Base-by-base conservation (phyloP, 2,888 invertebrate species). In the Euphydryas editha region DNA sequence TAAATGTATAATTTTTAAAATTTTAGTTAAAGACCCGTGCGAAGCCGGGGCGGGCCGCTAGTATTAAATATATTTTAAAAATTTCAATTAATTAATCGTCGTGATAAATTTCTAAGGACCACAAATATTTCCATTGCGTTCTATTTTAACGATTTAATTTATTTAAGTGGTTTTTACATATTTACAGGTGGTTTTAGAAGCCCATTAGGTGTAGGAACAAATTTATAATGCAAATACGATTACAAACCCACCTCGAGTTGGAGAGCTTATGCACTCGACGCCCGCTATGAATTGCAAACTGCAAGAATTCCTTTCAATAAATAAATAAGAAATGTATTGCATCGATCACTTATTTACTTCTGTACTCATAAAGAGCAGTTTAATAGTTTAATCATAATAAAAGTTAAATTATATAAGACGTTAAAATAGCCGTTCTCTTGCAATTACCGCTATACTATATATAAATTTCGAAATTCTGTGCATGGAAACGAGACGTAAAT, bases 211-310 rank as follows among this genome's bases (percentile, higher is more conserved):
- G 85, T 86, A 85, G 83, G 81, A 85, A 87, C 86, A 87, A 87
- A 91, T 91, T 91, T 91, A 90, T 92, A 91, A 92, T 92, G 92
- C 88, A 92, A 92, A 92, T 90, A 90, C 86, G 88, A 92, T 91
- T 91, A 90, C 88, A 82, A 75, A 81, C 82, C 80, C 78, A 80
- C 77, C 78, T 72, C 78, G 81, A 81, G 84, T 80, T 77, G 78
- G 82, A 82, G 75, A 79, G 87, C 89, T 91, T 91, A 92, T 92
- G 91, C 90, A 91, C 86, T 87, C 82, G 73, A 77, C 63, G 42
- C 78, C 69, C 80, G 82, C 85, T 85, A 88, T 88, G 88, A 90
- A 90, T 88, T 87, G 87, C 85, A 86, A 89, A 90, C 85, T 85
- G 82, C 80, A 82, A 63, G 75, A 84, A 83, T 82, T 85, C 80